Base-by-base conservation (phyloP, 2,888 invertebrate genomes). In the Ommatoiulus sabulosus region DNA sequence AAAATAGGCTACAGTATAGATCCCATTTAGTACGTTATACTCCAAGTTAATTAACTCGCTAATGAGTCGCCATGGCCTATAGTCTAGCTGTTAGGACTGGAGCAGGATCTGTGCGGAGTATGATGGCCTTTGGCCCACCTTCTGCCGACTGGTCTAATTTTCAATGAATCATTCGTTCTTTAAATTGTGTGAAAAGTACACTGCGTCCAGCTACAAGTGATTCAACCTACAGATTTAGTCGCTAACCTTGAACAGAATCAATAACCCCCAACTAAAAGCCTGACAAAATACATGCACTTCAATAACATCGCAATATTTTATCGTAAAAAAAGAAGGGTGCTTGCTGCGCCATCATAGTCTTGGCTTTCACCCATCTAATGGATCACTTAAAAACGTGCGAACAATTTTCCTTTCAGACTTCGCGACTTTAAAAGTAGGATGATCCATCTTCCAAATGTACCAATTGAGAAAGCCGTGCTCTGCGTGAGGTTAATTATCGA, bases 211-310 rank as follows among this genome's bases (percentile, higher is more conserved):
- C 63, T 72, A 72, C 72, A 72, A 72, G 72, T 72, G 72, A 72
- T 24, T 72, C 72, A 24, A 72, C 72, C 72, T 24, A 72, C 72
- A 24, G 7, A 72, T n/a, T 72, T 24, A 72, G 24, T 72, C 24
- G 24, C 24, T 24, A 24, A 72, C 72, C 72, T 24, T 72, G 72
- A 72, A 24, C 72, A 72, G 72, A 72, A 72, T 72, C 72, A 72
- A 72, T 72, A 72, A 72, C 72, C 72, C 24, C 72, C 24, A 72
- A 63, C 72, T 72, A 24, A 52, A 52, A 72, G 72, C 72, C 63
- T 63, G 63, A 63, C 63, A 63, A 63, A 63, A 17, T 52, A 52
- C 52, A 52, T 52, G 17, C 52, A 17, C 63, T 63, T 63, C 63
- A 63, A 63, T 63, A 63, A 20, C 63, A 63, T 63, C 72, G 72